phyloP scores from a whole-genome alignment of 2,113 vertebrate genomes.

The Psophia crepitans region DNA sequence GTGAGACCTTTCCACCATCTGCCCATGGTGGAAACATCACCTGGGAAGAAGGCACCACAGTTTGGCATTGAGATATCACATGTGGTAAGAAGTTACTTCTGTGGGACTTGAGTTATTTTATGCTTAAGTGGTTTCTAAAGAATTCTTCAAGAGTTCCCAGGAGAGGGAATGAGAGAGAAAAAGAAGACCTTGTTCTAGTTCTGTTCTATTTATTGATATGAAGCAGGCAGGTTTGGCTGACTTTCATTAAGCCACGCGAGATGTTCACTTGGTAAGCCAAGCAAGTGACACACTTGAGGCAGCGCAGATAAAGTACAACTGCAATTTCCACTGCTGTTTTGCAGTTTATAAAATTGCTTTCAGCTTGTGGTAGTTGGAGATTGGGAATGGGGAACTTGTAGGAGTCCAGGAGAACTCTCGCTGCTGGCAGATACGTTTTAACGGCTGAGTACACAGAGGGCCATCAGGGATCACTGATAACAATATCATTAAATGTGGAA shows the following conservation, averaged over 20 bases:
- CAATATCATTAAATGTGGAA: rapidly evolving
- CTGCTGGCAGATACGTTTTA: not conserved
- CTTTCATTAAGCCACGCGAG: not conserved
- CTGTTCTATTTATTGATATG: not conserved
- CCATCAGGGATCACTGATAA: not conserved
- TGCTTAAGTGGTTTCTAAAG: not conserved
- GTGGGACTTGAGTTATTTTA: not conserved
- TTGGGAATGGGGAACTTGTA: not conserved
- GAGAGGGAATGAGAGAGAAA: not conserved
- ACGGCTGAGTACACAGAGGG: not conserved
- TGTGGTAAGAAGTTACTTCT: not conserved
- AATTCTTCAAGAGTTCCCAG: not conserved
- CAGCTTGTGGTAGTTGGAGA: not conserved
- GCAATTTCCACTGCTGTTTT: not conserved
- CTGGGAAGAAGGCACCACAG: not conserved
- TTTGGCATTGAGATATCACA: not conserved
- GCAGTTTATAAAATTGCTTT: not conserved
- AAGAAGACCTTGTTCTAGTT: not conserved
- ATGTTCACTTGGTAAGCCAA: not conserved
- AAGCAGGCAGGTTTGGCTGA: not conserved
- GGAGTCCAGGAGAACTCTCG: not conserved
- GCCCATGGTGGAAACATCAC: rapidly evolving
- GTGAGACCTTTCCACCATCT: not conserved
- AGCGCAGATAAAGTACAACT: not conserved
- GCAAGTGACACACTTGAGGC: not conserved